Evolutionary conservation across 1,140 invertebrate species (phyloP), one percentile per base, ranked within the genome.

Genomic region (Cotesia vestalis): DNA sequence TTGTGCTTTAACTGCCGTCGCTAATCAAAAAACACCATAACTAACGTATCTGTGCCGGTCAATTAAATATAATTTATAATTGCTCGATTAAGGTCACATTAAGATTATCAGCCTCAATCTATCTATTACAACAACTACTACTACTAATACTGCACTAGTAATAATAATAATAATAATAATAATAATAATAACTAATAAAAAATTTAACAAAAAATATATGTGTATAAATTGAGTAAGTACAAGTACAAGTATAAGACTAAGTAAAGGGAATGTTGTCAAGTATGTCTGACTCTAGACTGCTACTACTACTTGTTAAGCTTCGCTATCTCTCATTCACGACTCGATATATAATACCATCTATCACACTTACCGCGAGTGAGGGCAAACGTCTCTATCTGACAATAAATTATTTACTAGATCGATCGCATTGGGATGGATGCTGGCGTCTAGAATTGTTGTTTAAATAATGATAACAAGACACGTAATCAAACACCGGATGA

Each of bases 401-500:
- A 59, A 20, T 20, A 8, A 59, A 20, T 20, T 59, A 20, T 17
- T 55, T n/a, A 5, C 11, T n/a, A 5, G 11, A 17, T 59, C 2
- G 57, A 20, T 9, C 8, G 57, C 20, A 59, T 59, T 9, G 57
- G 5, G 17, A 55, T 59, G 57, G 14, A 59, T 17, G 20, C 60
- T 46, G 59, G 61, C 40, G 40, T 46, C 40, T 46, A 60, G 61
- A 59, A 51, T 69, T 71, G 73, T 66, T 69, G 60, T 71, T 64
- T 38, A 66, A 72, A 72, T 75, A 75, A 69, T 55, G 60, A 40
- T 17, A 53, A 67, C 53, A 61, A 61, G 40, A 27, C 57, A 27
- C 35, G 84, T 83, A 85, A 87, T 81, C 76, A 76, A 75, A 85
- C 79, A 85, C 86, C 84, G 86, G 84, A 86, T 87, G 83, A 83